Conservation (phyloP, 2,113 vertebrate species). For the Spheniscus mendiculus region DNA sequence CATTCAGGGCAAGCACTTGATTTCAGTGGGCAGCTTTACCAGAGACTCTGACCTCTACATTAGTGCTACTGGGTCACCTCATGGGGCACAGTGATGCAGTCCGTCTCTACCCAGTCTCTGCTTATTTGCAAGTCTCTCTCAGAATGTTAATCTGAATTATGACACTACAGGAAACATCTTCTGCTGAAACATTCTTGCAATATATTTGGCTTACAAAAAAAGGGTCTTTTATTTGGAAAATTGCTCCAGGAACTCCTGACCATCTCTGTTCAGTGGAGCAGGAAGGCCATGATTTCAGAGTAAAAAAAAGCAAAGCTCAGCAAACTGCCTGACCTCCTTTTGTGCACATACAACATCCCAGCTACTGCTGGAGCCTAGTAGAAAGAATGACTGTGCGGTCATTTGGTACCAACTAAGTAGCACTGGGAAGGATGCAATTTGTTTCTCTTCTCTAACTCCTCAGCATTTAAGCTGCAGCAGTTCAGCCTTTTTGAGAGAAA, state of each 20-base stretch:
- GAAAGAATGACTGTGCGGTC: not conserved
- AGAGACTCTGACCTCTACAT: not conserved
- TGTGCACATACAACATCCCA: not conserved
- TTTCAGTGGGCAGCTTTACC: not conserved
- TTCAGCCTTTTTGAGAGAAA: not conserved
- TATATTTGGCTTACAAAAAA: not conserved
- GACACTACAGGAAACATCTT: not conserved
- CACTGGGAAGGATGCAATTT: not conserved
- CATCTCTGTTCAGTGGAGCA: not conserved
- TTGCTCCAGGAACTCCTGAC: constrained; percentile 17
- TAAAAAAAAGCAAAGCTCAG: not conserved
- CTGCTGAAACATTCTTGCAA: constrained; percentile 6
- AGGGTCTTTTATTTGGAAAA: constrained; percentile 14
- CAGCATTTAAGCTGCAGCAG: not conserved
- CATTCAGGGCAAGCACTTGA: not conserved
- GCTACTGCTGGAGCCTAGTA: not conserved
- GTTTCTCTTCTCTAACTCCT: not conserved
- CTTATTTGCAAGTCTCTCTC: not conserved
- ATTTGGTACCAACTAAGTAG: not conserved
- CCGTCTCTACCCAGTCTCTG: not conserved
- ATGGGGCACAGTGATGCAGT: not conserved
- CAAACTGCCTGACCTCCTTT: not conserved
- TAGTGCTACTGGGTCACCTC: not conserved
- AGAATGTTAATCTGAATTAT: not conserved
- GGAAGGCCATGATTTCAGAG: not conserved